phyloP scores from a whole-genome alignment of 2,888 invertebrate species.

The Chrysolina oricalcia region DNA sequence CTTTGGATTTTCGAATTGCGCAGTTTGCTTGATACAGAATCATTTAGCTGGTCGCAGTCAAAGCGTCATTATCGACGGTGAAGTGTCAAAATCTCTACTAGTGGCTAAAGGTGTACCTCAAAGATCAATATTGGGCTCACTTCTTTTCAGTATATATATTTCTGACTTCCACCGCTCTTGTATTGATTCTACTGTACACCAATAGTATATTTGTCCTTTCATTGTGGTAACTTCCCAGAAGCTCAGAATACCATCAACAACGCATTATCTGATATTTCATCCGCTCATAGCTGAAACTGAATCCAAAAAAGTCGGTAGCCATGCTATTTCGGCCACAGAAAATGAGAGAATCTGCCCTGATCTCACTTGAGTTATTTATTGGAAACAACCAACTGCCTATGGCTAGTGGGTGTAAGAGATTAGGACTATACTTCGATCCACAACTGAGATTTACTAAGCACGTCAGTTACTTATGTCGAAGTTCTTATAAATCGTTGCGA shows the following conservation, averaged over 20 bases:
- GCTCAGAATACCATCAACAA: slow-evolving; percentile 8
- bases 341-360: too few relatives aligned
- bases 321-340: background rate
- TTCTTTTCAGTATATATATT: too few relatives aligned
- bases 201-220: background rate
- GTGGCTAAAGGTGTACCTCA: background rate
- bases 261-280: background rate
- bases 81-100: background rate
- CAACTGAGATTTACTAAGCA: too few relatives aligned
- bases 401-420: too few relatives aligned
- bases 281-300: background rate
- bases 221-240: background rate
- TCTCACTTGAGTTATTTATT: too few relatives aligned
- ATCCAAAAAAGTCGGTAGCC: background rate
- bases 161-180: background rate
- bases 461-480: too few relatives aligned
- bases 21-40: too few relatives aligned
- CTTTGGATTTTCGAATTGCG: too few relatives aligned
- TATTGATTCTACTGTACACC: background rate
- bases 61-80: slow-evolving; percentile 19
- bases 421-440: too few relatives aligned
- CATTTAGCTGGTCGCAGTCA: too few relatives aligned
- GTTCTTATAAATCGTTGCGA: too few relatives aligned
- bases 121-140: background rate
- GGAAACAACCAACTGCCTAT: too few relatives aligned